Conservation (phyloP, 1,140 invertebrate species). For the Proales similis region DNA sequence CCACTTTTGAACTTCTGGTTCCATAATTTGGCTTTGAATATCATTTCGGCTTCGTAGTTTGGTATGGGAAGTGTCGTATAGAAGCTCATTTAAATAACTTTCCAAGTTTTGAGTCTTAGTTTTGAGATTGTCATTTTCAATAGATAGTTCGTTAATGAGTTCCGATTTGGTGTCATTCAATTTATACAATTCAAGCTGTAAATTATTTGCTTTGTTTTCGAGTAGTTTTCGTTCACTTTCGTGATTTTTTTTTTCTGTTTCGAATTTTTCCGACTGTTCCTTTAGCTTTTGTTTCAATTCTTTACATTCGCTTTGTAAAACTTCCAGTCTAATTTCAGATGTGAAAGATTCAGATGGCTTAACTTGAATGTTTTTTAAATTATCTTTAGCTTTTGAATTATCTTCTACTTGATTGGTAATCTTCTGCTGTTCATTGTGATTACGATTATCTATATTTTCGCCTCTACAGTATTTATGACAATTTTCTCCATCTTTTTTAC, state of each 20-base stretch:
- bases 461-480: too few relatives aligned
- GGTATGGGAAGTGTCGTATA: too few relatives aligned
- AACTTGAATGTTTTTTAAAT: neutral
- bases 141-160: neutral
- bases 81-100: too few relatives aligned
- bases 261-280: too few relatives aligned
- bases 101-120: conserved; percentile 10
- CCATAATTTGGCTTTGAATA: neutral
- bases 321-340: too few relatives aligned
- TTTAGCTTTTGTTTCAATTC: too few relatives aligned
- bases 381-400: conserved; percentile 3
- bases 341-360: neutral
- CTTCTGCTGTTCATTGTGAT: neutral
- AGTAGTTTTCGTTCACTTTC: too few relatives aligned
- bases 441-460: too few relatives aligned
- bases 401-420: neutral
- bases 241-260: too few relatives aligned
- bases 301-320: too few relatives aligned
- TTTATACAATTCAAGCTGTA: neutral
- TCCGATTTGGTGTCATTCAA: neutral
- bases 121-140: neutral
- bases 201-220: neutral
- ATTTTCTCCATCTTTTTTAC: conserved; percentile 24
- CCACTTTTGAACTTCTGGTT: conserved; percentile 6
- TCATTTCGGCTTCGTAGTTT: conserved; percentile 27